phyloP scores from a whole-genome alignment of 2,888 invertebrate genomes.

The Sinohyriopsis cumingii region DNA sequence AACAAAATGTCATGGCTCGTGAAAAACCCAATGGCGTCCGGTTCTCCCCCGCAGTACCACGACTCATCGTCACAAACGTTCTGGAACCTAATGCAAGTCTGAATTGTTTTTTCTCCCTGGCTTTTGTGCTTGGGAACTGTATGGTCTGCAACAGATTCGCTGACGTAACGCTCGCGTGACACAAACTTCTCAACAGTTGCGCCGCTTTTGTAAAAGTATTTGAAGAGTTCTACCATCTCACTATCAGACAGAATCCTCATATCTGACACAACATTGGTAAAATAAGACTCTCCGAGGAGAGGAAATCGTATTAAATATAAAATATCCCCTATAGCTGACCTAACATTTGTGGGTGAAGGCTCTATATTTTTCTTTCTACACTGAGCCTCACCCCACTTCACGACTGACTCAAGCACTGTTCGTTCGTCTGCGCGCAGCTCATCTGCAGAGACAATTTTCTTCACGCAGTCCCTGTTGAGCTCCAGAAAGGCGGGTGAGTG shows the following conservation, averaged over 20 bases:
- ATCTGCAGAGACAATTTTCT: constrained; percentile 34
- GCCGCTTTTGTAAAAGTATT: constrained; percentile 43
- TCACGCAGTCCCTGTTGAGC: constrained; percentile 34
- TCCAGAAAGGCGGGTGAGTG: constrained; percentile 36
- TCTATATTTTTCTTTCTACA: constrained; percentile 35
- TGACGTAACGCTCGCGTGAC: constrained; percentile 28
- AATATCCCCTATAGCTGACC: constrained; percentile 35
- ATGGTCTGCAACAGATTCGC: constrained; percentile 25
- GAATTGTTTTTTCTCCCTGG: constrained; percentile 30
- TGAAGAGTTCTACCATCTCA: constrained; percentile 49
- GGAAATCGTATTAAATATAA: constrained; percentile 47
- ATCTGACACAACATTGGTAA: constrained; percentile 45
- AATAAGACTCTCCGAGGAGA: constrained; percentile 40
- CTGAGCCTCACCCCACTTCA: constrained; percentile 38
- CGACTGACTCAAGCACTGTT: constrained; percentile 32
- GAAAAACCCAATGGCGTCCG: constrained; percentile 40
- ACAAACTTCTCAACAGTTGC: constrained; percentile 24
- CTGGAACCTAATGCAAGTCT: constrained; percentile 42
- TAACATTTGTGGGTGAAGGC: constrained; percentile 27
- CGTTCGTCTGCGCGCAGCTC: constrained; percentile 45
- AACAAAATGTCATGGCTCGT: constrained; percentile 34
- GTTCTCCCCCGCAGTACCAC: constrained; percentile 49
- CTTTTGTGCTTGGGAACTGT: constrained; percentile 20
- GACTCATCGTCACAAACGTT: constrained; percentile 45
- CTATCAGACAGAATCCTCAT: constrained; percentile 35